Base-by-base conservation (phyloP, 2,888 invertebrate genomes). In the Drosophila pegasa region DNA sequence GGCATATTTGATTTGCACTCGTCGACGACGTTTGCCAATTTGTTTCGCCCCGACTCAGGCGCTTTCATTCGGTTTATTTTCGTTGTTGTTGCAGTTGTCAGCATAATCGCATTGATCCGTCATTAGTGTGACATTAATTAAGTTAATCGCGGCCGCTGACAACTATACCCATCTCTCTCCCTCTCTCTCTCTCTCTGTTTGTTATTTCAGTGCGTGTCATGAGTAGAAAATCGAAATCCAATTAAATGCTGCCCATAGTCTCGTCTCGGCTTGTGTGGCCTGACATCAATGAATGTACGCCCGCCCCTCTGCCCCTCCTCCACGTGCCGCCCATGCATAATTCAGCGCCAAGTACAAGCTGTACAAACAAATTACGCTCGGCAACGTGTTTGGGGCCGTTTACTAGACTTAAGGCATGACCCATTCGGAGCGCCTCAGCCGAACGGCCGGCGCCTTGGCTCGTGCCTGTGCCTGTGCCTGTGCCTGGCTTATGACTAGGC, bases 101-200 rank as follows among this genome's bases (percentile, higher is more conserved):
- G 66, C 85, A 87, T 87, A 86, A 86, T 88, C 85, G 78, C 87
- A 86, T 86, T 86, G 89, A 86, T 71, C 75, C 79, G 85, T 87
- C 89, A 88, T 88, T 88, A 88, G 84, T 79, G 88, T 85, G 84
- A 89, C 87, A 89, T 89, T 89, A 87, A 89, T 87, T 87, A 88
- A 84, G 80, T 89, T 87, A 87, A 88, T 89, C 89, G 82, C 63
- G 70, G 8, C 5, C 51, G 45, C 37, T 71, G 72, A 54, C 59
- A 60, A 73, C 52, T 73, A 60, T 41, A 48, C 16, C 27, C 58
- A 45, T 48, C 31, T 29, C 20, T 16, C 54, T 58, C 56, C 31
- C 27, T 29, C 14, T 41, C 37, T 25, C 18, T 51, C 38, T 47
- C 33, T 16, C 37, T 40, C 16, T 45, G 37, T 55, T 14, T 52